Evolutionary conservation across 2,113 vertebrate genomes (phyloP), one percentile per base, ranked within the genome.

Genomic region (Hippocampus barbouri): DNA sequence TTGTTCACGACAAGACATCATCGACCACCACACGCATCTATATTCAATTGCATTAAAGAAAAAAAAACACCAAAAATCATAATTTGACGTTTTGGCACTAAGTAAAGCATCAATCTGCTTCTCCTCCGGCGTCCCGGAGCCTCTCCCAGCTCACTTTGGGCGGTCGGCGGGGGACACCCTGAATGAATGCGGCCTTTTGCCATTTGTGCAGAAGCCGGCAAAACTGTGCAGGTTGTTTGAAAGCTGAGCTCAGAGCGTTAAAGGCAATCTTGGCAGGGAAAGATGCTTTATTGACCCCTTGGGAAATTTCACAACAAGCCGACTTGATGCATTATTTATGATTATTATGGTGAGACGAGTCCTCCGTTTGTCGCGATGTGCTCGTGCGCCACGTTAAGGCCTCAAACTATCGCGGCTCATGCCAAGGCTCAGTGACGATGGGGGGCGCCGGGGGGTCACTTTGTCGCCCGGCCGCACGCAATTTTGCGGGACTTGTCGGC

Each of bases 401-500:
- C 56, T 59, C 23, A 59, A 59, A 25, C 56, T 27, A 27, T 5
- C 56, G 1, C n/a, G 1, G 3, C 27, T 61, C 60, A 8, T 20
- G 60, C 8, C 30, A 6, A 62, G 8, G 60, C 60, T 38, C 34
- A 1, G 30, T 15, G 15, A 10, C 5, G 7, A 10, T 1, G 21
- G 20, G 53, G 1, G 53, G 53, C 5, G 41, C 8, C 2, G 53
- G 23, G 12, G 14, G 64, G 34, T 38, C 23, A 23, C 20, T 47
- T 66, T 27, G 41, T 15, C n/a, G n/a, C n/a, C 43, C 68, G 25
- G 30, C 30, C 34, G 57, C 60, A 49, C 34, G 34, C 34, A 38
- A 82, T 71, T 64, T 70, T 5, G 47, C 70, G 76, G 68, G 71
- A 81, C 79, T 1, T 38, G 34, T 38, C 41, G 45, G 25, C 69